Conservation (phyloP, 2,113 vertebrate genomes). For the Tapirus terrestris region DNA sequence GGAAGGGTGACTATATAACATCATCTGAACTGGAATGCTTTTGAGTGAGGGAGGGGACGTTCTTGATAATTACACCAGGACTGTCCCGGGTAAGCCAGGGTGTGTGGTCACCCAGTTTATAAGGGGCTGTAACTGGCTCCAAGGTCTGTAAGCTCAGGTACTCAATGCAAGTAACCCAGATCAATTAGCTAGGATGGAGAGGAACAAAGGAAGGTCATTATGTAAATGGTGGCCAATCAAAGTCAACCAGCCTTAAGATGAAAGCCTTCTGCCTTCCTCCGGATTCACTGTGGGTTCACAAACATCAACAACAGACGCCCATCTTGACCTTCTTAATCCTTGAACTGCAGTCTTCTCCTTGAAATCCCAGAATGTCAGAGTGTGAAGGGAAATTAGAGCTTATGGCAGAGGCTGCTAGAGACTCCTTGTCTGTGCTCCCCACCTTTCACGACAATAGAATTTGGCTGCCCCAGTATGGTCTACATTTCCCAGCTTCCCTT, state of each 20-base stretch:
- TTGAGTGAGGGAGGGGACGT: background rate
- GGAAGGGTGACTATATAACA: background rate
- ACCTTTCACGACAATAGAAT: background rate
- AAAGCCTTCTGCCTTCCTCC: background rate
- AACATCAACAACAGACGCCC: too few species aligned
- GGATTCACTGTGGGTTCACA: background rate
- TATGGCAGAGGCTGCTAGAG: background rate
- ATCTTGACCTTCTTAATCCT: background rate
- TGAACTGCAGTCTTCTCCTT: background rate
- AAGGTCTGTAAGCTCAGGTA: background rate
- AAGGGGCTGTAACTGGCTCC: background rate
- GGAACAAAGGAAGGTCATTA: background rate
- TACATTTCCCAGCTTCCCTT: background rate
- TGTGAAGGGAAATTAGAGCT: background rate
- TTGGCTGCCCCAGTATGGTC: background rate
- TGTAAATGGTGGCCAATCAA: background rate
- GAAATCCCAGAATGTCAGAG: background rate
- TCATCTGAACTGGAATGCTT: background rate
- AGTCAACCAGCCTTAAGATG: background rate
- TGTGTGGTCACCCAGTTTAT: background rate
- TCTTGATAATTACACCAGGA: background rate
- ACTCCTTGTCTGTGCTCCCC: accelerated
- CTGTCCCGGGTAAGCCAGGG: background rate
- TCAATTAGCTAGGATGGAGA: background rate
- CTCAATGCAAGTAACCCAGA: background rate